Conservation (phyloP, 1,140 invertebrate genomes). For the Anastrepha obliqua region DNA sequence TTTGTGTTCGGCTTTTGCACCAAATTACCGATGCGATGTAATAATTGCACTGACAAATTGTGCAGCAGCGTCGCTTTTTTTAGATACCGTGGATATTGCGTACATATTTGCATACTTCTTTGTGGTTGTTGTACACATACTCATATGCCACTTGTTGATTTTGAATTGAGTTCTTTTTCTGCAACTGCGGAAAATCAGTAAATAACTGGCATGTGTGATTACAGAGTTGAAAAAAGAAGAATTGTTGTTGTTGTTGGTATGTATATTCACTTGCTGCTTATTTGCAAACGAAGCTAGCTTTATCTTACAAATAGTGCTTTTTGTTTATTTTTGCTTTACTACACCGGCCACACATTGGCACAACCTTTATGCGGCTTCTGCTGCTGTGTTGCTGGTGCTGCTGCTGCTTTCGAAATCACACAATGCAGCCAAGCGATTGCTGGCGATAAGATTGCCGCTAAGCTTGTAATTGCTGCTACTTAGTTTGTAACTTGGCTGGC, state of each 20-base stretch:
- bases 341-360: neutral
- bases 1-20: too few relatives aligned
- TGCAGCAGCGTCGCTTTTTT: neutral
- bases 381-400: neutral
- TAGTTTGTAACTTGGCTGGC: neutral
- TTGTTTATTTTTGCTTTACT: too few relatives aligned
- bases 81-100: neutral
- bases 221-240: neutral
- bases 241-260: neutral
- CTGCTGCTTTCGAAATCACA: slow-evolving; percentile 15
- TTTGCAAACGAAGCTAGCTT: neutral
- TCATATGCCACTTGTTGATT: neutral
- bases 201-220: neutral
- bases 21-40: neutral
- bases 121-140: neutral
- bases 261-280: neutral
- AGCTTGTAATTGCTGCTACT: slow-evolving; percentile 32
- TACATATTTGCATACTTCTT: neutral
- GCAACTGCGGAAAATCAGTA: neutral
- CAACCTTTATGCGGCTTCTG: neutral
- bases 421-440: neutral
- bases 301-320: neutral
- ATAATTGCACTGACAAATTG: slow-evolving; percentile 10
- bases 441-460: slow-evolving; percentile 37
- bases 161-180: neutral